A percentile compares a stretch with the other conserved stretches of the same genome.
phyloP scores from a whole-genome alignment of 1,140 invertebrate genomes.

The Drosophila dunni region DNA sequence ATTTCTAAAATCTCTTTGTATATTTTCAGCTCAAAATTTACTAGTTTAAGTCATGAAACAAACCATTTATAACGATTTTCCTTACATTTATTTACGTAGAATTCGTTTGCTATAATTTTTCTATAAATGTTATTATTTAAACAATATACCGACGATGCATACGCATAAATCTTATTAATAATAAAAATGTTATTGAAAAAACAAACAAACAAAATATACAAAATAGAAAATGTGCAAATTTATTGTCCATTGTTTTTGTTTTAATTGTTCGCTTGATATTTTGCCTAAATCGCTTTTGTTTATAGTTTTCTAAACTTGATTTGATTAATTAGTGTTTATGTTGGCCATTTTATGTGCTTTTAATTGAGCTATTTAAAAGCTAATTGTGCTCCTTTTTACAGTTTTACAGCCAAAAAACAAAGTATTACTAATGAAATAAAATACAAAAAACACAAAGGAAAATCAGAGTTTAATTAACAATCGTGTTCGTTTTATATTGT shows the following conservation, averaged over 20 bases:
- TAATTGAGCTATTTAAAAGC: conserved; percentile 27
- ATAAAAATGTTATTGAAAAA: conserved; percentile 72
- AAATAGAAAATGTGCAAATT: conserved; percentile 43
- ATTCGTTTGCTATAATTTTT: conserved; percentile 43
- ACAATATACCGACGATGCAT: conserved; percentile 24
- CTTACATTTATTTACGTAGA: conserved; percentile 48
- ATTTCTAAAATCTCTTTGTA: conserved; percentile 73
- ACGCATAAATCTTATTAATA: conserved; percentile 47
- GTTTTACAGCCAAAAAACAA: conserved; percentile 2
- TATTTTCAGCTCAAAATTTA: conserved; percentile 84
- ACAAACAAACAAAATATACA: conserved; percentile 20
- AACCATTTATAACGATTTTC: conserved; percentile 29
- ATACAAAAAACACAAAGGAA: conserved; percentile 9
- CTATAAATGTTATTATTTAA: conserved; percentile 48
- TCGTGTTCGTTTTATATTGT: conserved; percentile 14
- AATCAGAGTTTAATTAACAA: conserved; percentile 9
- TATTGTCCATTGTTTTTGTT: conserved; percentile 41
- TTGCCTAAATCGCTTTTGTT: conserved; percentile 24
- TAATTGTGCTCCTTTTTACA: conserved; percentile 18
- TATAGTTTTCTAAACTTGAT: conserved; percentile 21
- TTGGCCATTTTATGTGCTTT: conserved; percentile 12
- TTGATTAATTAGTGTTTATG: conserved; percentile 44
- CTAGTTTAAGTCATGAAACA: conserved; percentile 63
- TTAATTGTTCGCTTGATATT: conserved; percentile 21
- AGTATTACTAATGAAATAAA: conserved; percentile 49